Evolutionary conservation across 1,140 invertebrate species (phyloP).

Genomic region (Lepidotrigona ventralis): DNA sequence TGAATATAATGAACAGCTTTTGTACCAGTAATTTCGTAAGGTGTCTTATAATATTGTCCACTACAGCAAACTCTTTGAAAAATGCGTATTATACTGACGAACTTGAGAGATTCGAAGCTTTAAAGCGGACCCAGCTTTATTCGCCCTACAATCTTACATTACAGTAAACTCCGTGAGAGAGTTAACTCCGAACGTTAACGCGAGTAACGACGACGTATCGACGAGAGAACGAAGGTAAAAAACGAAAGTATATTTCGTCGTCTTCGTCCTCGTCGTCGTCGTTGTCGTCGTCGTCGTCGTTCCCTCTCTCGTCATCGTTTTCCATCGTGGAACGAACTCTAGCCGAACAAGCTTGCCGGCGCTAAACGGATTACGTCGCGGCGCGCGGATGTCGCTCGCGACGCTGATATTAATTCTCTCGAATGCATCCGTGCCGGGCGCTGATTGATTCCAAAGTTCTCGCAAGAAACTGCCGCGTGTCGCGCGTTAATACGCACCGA

Average conservation of each 20-base stretch:
- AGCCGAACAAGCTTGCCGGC: constrained; percentile 44
- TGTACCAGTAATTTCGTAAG: no score
- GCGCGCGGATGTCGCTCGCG: constrained; percentile 61
- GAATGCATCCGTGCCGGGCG: constrained; percentile 64
- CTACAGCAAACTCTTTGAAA: no score
- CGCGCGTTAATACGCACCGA: constrained; percentile 60
- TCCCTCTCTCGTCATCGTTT: constrained; percentile 7
- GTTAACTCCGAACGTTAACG: no score
- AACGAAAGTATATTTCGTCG: neutral
- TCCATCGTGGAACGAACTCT: constrained; percentile 29
- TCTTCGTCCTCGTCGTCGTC: neutral
- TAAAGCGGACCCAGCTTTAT: no score
- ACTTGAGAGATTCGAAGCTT: no score
- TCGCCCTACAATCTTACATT: no score
- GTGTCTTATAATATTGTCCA: no score
- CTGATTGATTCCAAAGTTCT: constrained; percentile 66
- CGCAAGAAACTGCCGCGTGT: constrained; percentile 61
- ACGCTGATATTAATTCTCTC: constrained; percentile 67
- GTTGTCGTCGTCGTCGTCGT: neutral
- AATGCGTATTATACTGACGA: no score
- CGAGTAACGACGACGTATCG: neutral
- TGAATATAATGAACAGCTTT: no score
- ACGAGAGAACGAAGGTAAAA: neutral
- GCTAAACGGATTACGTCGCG: constrained; percentile 61
- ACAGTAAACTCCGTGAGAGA: no score